Evolutionary conservation across 2,797 vertebrate genomes (phyloP).

Genomic region (Thunnus albacares): DNA sequence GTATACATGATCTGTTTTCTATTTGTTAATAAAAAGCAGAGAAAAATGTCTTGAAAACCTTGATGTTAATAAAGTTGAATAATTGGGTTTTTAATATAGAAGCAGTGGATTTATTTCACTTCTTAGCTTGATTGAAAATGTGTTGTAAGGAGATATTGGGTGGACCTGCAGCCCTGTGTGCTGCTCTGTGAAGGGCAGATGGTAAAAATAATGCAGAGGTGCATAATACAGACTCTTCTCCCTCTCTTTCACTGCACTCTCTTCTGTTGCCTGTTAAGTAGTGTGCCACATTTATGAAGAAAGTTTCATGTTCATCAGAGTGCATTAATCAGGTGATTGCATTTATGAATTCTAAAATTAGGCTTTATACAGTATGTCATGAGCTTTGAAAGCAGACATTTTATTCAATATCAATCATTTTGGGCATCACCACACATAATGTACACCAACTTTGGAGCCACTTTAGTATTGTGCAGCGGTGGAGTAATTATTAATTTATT

Average conservation of each 20-base stretch:
- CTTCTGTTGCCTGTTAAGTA: background rate
- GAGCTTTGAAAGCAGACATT: too few species aligned
- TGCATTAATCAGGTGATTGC: too few species aligned
- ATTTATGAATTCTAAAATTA: too few species aligned
- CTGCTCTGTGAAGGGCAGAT: background rate
- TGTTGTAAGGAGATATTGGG: background rate
- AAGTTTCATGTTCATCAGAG: background rate
- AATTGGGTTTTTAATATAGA: constrained; percentile 89
- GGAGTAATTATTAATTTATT: too few species aligned
- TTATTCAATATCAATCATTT: too few species aligned
- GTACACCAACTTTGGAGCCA: too few species aligned
- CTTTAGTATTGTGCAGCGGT: too few species aligned
- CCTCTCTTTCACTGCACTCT: background rate
- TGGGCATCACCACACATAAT: too few species aligned
- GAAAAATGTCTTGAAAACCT: constrained; percentile 81
- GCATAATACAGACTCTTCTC: background rate
- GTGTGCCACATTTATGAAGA: constrained; percentile 1
- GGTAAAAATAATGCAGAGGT: constrained; percentile 8
- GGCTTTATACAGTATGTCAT: too few species aligned
- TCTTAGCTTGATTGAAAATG: background rate
- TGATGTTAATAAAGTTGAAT: constrained; percentile 98
- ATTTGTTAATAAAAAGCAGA: constrained; percentile 91
- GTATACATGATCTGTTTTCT: constrained; percentile 96
- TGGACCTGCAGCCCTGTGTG: background rate
- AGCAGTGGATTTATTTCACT: constrained; percentile 62